These are phyloP conservation scores for Zygogramma bicolorata DNA, from an alignment of 2,888 invertebrate genomes.

Conservation along the genomic window DNA sequence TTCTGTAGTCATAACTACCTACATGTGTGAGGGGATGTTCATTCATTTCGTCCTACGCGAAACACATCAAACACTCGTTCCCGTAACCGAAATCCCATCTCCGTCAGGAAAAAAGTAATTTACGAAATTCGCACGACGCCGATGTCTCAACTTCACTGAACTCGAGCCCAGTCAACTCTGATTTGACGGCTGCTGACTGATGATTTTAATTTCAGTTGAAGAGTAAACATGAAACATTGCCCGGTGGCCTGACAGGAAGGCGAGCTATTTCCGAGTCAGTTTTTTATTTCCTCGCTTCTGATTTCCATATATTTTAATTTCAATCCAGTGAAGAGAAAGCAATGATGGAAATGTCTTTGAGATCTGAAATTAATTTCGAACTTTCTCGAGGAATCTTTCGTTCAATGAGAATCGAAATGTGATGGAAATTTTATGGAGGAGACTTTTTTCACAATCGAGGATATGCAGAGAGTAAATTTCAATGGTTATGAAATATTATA, in stretches of 20 bases:
- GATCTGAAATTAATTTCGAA: conserved; percentile 19
- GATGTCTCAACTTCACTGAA: background rate
- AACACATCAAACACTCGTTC: no score
- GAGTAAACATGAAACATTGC: conserved; percentile 23
- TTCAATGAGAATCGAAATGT: background rate
- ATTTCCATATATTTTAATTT: conserved; percentile 25
- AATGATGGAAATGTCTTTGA: conserved; percentile 19
- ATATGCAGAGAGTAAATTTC: background rate
- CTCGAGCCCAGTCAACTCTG: conserved; percentile 11
- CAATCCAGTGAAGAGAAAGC: background rate
- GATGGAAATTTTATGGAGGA: background rate
- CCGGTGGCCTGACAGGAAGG: conserved; percentile 22
- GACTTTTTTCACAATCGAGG: background rate
- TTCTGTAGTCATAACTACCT: no score
- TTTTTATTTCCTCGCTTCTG: conserved; percentile 22
- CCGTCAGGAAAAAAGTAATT: background rate
- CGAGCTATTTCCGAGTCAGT: conserved; percentile 10
- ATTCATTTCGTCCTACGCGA: no score
- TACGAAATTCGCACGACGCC: background rate
- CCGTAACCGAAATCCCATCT: no score
- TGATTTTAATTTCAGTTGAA: conserved; percentile 27
- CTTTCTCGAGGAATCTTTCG: background rate
- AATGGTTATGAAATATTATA: background rate
- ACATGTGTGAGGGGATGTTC: no score
- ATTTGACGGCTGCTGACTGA: conserved; percentile 30